Conservation (phyloP, 2,113 vertebrate genomes). For the Hoplias malabaricus region DNA sequence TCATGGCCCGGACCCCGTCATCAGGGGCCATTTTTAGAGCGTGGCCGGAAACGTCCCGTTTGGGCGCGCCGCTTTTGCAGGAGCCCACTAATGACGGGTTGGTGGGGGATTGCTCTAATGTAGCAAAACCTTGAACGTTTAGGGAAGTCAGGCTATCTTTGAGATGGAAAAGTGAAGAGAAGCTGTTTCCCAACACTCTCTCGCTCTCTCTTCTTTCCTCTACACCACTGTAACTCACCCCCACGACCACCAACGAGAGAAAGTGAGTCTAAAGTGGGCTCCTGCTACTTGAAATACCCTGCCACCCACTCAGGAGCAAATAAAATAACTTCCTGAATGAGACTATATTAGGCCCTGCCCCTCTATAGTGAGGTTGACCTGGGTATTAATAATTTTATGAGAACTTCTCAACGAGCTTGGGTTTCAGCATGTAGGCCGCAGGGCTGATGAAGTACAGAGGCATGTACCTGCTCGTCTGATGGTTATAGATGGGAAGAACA, state of each 20-base stretch:
- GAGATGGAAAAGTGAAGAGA: conserved; percentile 58
- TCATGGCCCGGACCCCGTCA: conserved; percentile 59
- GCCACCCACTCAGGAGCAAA: conserved; percentile 55
- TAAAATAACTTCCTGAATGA: conserved; percentile 49
- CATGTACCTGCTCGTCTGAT: background rate
- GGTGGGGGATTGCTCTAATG: conserved; percentile 75
- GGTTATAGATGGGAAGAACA: background rate
- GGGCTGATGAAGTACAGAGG: background rate
- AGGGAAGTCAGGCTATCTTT: conserved; percentile 68
- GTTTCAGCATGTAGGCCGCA: background rate
- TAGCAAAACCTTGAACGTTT: conserved; percentile 63
- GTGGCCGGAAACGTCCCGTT: conserved; percentile 68
- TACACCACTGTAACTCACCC: background rate
- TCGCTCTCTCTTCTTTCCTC: background rate
- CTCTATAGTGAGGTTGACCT: conserved; percentile 39
- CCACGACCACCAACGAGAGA: conserved; percentile 47
- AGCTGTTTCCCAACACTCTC: conserved; percentile 57
- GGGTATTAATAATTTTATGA: conserved; percentile 44
- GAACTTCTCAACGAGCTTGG: conserved; percentile 19
- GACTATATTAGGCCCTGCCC: conserved; percentile 33
- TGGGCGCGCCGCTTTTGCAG: conserved; percentile 69
- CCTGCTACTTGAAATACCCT: conserved; percentile 36
- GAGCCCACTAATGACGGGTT: conserved; percentile 76
- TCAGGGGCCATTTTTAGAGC: conserved; percentile 65
- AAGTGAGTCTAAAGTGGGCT: conserved; percentile 35